These are phyloP conservation scores for Horisme vitalbata DNA, from an alignment of 2,888 invertebrate species.

Conservation along the genomic window DNA sequence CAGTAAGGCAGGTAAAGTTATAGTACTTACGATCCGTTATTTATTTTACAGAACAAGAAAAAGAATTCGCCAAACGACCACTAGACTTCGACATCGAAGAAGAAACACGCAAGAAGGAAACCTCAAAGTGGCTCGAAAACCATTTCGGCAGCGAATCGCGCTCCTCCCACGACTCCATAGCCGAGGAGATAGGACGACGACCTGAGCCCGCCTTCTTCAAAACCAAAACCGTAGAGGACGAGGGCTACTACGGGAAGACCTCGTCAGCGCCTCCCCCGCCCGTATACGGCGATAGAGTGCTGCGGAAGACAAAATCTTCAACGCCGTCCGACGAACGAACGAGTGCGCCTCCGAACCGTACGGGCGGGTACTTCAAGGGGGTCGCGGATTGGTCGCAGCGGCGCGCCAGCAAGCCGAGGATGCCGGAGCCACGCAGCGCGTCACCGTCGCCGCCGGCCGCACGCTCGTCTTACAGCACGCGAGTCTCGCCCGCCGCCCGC, in stretches of 20 bases:
- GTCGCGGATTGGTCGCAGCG: conserved; percentile 92
- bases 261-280: conserved; percentile 71
- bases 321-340: conserved; percentile 79
- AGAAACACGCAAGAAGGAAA: conserved; percentile 94
- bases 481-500: conserved; percentile 71
- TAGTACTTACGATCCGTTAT: conserved; percentile 22
- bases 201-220: conserved; percentile 89
- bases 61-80: conserved; percentile 91
- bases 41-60: conserved; percentile 86
- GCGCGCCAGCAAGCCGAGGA: conserved; percentile 76
- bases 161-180: conserved; percentile 88
- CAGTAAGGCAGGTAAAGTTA: too few species aligned
- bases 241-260: conserved; percentile 73
- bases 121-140: conserved; percentile 94
- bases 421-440: conserved; percentile 76
- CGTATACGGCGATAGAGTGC: conserved; percentile 69
- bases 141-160: conserved; percentile 94
- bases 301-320: conserved; percentile 80
- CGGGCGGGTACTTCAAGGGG: conserved; percentile 86
- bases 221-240: conserved; percentile 79
- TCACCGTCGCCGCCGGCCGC: conserved; percentile 72
- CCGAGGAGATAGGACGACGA: conserved; percentile 84
- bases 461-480: conserved; percentile 69
- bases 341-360: conserved; percentile 66
- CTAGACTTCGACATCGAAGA: conserved; percentile 94